Conservation (phyloP, 2,113 vertebrate species). For the Siphamia tubifer region DNA sequence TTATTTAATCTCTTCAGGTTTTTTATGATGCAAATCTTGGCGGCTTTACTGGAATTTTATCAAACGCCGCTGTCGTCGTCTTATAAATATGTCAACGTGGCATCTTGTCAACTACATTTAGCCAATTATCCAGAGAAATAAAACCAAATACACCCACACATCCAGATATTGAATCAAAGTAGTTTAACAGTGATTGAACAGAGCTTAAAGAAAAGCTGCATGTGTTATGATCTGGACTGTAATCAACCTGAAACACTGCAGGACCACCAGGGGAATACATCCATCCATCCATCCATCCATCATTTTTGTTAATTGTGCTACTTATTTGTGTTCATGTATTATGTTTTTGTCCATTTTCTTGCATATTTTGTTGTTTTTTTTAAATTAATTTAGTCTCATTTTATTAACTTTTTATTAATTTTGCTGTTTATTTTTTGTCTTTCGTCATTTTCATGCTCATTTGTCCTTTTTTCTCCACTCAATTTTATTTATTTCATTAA, state of each 20-base stretch:
- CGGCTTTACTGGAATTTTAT: background rate
- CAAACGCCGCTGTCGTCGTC: background rate
- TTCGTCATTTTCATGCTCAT: no score
- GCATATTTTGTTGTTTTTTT: no score
- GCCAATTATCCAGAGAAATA: background rate
- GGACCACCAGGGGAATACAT: conserved; percentile 53
- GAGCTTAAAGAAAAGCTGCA: conserved; percentile 23
- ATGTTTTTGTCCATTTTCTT: no score
- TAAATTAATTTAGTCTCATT: no score
- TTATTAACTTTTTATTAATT: no score
- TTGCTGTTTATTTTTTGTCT: no score
- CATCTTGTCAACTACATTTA: background rate
- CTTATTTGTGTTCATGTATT: no score
- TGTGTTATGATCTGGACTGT: background rate
- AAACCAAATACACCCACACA: background rate
- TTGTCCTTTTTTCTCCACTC: no score
- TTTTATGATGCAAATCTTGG: background rate
- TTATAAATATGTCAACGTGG: background rate
- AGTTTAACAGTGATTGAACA: background rate
- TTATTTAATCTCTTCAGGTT: background rate
- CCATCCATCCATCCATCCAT: conserved; percentile 36
- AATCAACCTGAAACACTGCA: conserved; percentile 37
- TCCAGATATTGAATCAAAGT: background rate
- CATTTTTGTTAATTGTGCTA: no score
- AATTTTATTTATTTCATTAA: no score